These are phyloP conservation scores for Steatocranus sp. DNA, from an alignment of 2,797 vertebrate species.

Conservation along the genomic window DNA sequence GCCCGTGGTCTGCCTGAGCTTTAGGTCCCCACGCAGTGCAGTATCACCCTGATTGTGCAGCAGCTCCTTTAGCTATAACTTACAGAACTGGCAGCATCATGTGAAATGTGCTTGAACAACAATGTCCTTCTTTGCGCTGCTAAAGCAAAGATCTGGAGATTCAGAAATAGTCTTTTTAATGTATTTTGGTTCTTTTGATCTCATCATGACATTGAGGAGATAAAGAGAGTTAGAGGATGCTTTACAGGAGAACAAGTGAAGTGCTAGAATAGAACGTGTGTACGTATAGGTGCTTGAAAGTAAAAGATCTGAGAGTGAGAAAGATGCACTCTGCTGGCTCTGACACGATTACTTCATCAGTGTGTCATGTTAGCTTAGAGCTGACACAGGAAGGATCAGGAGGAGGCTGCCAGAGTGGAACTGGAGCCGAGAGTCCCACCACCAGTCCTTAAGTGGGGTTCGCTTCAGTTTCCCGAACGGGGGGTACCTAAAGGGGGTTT, in stretches of 20 bases:
- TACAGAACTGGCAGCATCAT: background rate
- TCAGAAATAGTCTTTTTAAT: background rate
- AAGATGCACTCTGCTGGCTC: constrained; percentile 43
- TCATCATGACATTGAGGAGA: constrained; percentile 15
- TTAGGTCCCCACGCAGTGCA: constrained; percentile 6
- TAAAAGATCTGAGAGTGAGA: constrained; percentile 19
- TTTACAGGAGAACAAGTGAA: background rate
- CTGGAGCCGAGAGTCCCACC: constrained; percentile 21
- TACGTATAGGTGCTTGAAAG: constrained; percentile 7
- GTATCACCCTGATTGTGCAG: background rate
- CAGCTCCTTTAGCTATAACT: background rate
- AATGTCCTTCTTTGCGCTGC: background rate
- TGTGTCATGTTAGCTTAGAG: constrained; percentile 65
- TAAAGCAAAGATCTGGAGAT: background rate
- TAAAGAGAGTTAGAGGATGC: background rate
- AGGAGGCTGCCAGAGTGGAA: constrained; percentile 15
- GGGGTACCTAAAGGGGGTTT: background rate
- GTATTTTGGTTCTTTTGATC: constrained; percentile 18
- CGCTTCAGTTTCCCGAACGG: background rate
- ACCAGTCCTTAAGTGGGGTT: background rate
- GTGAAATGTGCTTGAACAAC: background rate
- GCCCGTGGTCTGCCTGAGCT: background rate
- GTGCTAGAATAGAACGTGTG: background rate
- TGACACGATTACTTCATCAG: constrained; percentile 60
- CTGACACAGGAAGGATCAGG: constrained; percentile 40